Evolutionary conservation across 2,113 vertebrate species (phyloP).

Genomic region (Perccottus glenii): DNA sequence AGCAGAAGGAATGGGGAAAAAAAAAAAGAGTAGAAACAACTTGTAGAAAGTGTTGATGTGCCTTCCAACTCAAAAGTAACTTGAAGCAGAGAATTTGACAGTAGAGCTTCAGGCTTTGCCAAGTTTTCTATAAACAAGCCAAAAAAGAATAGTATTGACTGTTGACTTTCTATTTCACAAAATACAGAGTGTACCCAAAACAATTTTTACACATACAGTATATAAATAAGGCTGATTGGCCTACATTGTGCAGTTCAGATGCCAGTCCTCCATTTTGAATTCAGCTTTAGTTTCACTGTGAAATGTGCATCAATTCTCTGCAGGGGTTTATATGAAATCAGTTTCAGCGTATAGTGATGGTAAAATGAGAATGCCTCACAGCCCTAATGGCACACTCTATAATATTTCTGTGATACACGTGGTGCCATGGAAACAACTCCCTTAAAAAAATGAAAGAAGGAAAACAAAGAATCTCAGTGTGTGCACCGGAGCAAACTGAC

Average conservation of each 20-base stretch:
- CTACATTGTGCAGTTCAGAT: neutral
- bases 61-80: slow-evolving; percentile 4
- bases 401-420: no score
- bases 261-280: neutral
- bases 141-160: slow-evolving; percentile 1
- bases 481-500: slow-evolving; percentile 5
- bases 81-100: slow-evolving; percentile 6
- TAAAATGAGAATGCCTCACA: neutral
- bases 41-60: slow-evolving; percentile 1
- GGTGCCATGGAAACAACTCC: neutral
- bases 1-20: neutral
- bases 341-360: neutral
- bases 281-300: neutral
- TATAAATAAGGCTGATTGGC: neutral
- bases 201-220: neutral
- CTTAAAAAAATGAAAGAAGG: slow-evolving; percentile 9
- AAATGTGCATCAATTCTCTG: neutral
- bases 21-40: neutral
- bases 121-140: slow-evolving; percentile 8
- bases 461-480: neutral
- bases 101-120: slow-evolving; percentile 6
- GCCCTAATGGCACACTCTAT: neutral
- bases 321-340: slow-evolving; percentile 1
- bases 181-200: neutral
- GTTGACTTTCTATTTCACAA: slow-evolving; percentile 2